Base-by-base conservation (phyloP, 1,140 invertebrate genomes). In the Oryzaephilus surinamensis region DNA sequence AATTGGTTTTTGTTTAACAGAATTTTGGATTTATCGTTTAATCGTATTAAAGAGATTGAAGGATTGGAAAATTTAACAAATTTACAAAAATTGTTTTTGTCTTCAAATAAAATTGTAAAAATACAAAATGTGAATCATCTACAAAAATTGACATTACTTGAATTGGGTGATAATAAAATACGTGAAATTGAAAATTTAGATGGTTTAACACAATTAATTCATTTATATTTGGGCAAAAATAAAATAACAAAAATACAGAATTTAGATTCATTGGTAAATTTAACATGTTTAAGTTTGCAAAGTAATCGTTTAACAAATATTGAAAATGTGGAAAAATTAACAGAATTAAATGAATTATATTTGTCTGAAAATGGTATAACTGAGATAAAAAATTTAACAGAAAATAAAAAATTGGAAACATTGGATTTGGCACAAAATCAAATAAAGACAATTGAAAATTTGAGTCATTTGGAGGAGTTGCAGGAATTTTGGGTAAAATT, bases 141-240 rank as follows among this genome's bases (percentile, higher is more conserved):
- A 13, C 71, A 71, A 4, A 79, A 86, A 34, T 67, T 99, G 6
- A 79, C 79, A 26, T 71, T 90, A 59, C 62, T 99, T 13, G 96
- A 99, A 66, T 64, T 99, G 19, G 96, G 96, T 1, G 90, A 96
- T 50, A 99, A 98, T 64, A 85, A 81, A 64, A 86, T 97, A 48
- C 70, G 87, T 54, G 84, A 85, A 67, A 66, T 96, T 46, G 81
- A 88, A 61, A 91, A 94, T 66, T 60, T 95, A 5, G 76, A 86
- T 16, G 74, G 72, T 11, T 60, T 95, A 15, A 66, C 67, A 10
- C 80, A 80, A 51, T 63, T 97, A 13, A 77, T 73, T 12, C 75
- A 79, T 53, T 63, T 96, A 2, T 95, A 81, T 63, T 63, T 99
- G 30, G 94, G 95, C 0, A 98, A 97, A 62, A 99, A 99, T 62